A percentile compares a stretch with the other conserved stretches of the same genome.
These are phyloP conservation scores for Cherax destructor DNA, from an alignment of 1,140 invertebrate species.

Conservation along the genomic window DNA sequence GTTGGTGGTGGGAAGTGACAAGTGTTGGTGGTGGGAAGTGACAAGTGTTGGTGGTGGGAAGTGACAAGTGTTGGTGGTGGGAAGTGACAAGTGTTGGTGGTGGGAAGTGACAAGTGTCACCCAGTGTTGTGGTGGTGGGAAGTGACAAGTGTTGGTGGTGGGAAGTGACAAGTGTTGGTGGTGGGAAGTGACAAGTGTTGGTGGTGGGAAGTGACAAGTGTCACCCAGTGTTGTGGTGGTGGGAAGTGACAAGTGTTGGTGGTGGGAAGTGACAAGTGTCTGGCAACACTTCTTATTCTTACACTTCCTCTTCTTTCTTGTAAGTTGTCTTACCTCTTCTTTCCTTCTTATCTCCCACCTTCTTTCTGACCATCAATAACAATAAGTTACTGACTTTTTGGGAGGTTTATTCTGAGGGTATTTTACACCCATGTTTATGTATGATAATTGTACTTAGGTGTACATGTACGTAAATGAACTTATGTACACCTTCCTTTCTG, in stretches of 20 bases:
- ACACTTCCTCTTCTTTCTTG: too few relatives aligned
- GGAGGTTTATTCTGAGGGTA: too few relatives aligned
- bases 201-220: not conserved
- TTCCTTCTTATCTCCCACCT: too few relatives aligned
- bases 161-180: not conserved
- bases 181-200: not conserved
- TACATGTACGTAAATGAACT: too few relatives aligned
- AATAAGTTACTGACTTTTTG: too few relatives aligned
- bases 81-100: not conserved
- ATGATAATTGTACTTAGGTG: too few relatives aligned
- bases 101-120: too few relatives aligned
- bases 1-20: not conserved
- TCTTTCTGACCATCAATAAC: too few relatives aligned
- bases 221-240: not conserved
- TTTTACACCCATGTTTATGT: too few relatives aligned
- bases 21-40: not conserved
- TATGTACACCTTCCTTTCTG: too few relatives aligned
- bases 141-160: not conserved
- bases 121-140: not conserved
- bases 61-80: not conserved
- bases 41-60: not conserved
- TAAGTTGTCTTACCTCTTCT: too few relatives aligned
- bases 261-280: not conserved
- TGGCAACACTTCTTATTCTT: not conserved
- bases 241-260: not conserved